These are phyloP conservation scores for Portevinia maculata DNA, from an alignment of 2,888 invertebrate species.

Conservation along the genomic window DNA sequence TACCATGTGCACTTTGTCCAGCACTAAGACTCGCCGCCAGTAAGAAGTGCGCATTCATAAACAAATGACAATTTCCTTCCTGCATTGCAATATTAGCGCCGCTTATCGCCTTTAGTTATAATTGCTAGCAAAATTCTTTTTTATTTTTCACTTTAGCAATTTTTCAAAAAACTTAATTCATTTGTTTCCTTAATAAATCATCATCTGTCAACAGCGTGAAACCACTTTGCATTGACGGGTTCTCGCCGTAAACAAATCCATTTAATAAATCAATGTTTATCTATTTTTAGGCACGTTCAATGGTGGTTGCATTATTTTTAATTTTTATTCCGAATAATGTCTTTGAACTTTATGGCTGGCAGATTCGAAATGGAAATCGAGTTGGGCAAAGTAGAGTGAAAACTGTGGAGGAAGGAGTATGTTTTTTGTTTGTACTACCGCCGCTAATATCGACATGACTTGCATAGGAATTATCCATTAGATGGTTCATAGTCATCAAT, in stretches of 20 bases:
- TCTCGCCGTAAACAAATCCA: constrained; percentile 49
- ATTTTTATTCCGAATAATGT: constrained; percentile 38
- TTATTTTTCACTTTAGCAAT: not conserved
- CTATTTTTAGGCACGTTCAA: constrained; percentile 71
- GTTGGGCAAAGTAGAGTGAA: constrained; percentile 20
- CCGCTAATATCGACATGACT: constrained; percentile 26
- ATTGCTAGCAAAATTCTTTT: constrained; percentile 12
- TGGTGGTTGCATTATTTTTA: constrained; percentile 49
- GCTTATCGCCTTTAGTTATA: constrained; percentile 46
- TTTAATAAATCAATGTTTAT: constrained; percentile 66
- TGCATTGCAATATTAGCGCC: constrained; percentile 9
- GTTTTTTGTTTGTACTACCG: not conserved
- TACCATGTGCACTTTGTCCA: too few species aligned
- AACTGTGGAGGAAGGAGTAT: not conserved
- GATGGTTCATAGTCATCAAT: constrained; percentile 1
- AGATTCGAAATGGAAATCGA: constrained; percentile 23
- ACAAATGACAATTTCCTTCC: constrained; percentile 19
- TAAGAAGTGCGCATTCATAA: constrained; percentile 28
- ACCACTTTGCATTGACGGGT: constrained; percentile 40
- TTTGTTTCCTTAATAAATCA: constrained; percentile 35
- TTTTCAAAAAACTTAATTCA: not conserved
- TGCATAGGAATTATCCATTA: constrained; percentile 24
- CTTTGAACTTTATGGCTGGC: constrained; percentile 47
- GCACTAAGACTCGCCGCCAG: not conserved
- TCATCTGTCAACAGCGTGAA: constrained; percentile 42